Evolutionary conservation across 2,113 vertebrate genomes (phyloP), one percentile per base, ranked within the genome.

Genomic region (Porphyrio hochstetteri): DNA sequence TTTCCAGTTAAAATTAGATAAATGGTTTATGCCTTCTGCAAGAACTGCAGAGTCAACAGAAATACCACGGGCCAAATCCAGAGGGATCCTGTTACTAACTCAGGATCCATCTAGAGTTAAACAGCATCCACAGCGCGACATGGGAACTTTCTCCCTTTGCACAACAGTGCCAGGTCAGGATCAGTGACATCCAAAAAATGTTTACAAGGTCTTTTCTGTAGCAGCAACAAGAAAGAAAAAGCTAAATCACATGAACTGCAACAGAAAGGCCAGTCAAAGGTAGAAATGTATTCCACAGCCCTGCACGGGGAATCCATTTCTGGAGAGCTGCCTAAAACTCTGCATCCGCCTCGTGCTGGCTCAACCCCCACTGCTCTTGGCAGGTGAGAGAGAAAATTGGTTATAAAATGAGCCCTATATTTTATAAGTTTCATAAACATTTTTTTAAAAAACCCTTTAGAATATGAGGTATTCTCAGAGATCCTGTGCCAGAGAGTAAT

Each of bases 351-450:
- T 94, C 68, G 56, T 63, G 89, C 95, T 97, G 97, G 96, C 97
- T 96, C 81, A 33, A 84, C 91, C 83, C 60, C 44, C 80, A 27
- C 82, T 59, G 84, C 78, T 88, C 95, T 97, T 97, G 96, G 98
- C 97, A 90, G 88, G 95, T 85, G 80, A 96, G 85, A 88, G 10
- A 95, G 86, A 53, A 76, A 95, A 89, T 76, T 86, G 97, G 93
- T 96, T 94, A 90, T 88, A 90, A 93, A 97, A 93, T 87, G 94
- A 96, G 82, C 89, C 90, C 85, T 92, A 77, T 82, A 86, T 95
- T 97, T 97, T 97, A 97, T 93, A 96, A 92, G 92, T 93, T 97
- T 96, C 95, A 96, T 96, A 97, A 96, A 97, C 85, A 92, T 92
- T 93, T 95, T 93, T 93, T 92, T 14, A 18, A 31, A 18, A 31